Base-by-base conservation (phyloP, 2,888 invertebrate genomes). In the Dolomedes plantarius region DNA sequence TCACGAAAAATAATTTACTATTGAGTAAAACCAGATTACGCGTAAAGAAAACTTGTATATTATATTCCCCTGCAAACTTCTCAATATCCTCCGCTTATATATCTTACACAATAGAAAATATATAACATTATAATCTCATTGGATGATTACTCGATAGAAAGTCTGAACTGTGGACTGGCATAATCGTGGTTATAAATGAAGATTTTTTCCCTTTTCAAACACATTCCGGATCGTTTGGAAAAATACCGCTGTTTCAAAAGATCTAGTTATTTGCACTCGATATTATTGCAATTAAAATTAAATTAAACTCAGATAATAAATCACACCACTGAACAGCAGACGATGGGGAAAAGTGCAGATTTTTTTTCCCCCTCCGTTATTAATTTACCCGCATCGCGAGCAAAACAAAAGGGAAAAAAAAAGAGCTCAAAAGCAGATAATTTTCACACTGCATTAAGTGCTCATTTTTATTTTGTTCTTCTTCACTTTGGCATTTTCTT, bases 361-460 rank as follows among this genome's bases (percentile, higher is more conserved):
- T 23, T 56, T 16, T 23, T 23, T 23, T 23, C 56, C 46, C 23
- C 11, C 56, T 23, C 23, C 16, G 3, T 56, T 56, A 56, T 56
- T 56, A 56, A 56, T 56, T 56, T 56, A 56, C 23, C 56, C 56
- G 23, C 56, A 56, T 23, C 56, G 56, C 19, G 16, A 56, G 11
- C 13, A 23, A 23, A 23, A 56, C 7, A 56, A 23, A 13, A 56
- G 23, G 11, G 56, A 56, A 56, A 56, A 56, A 56, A 56, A 56
- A 56, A 56, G 23, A 23, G 1, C 56, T 23, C 56, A 23, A 56
- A 19, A 56, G 72, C 36, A 85, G 83, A 85, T 85, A 85, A 85
- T 85, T 85, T 85, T 85, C 77, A 78, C 83, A 85, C 77, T 77
- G 83, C 83, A 85, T 85, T 85, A 85, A 68, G 73, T 64, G 65